These are phyloP conservation scores for Laupala kohalensis DNA, from an alignment of 1,140 invertebrate genomes.

Conservation along the genomic window DNA sequence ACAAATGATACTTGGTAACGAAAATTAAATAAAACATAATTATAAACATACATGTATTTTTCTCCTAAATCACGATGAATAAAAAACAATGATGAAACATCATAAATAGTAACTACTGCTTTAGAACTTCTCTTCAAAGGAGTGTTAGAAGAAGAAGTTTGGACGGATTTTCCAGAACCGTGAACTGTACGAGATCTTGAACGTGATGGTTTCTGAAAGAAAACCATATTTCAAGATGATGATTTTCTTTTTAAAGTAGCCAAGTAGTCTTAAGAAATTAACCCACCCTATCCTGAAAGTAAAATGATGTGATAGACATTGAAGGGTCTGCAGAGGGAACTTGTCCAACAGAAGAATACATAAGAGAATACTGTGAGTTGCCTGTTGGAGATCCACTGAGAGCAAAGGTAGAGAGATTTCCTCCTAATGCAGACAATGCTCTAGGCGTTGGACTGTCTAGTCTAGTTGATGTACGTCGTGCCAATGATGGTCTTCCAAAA, in stretches of 20 bases:
- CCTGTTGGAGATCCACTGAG: slow-evolving; percentile 13
- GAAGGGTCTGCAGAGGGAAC: slow-evolving; percentile 21
- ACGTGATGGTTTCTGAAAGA: neutral
- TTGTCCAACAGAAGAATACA: slow-evolving; percentile 22
- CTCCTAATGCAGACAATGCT: slow-evolving; percentile 61
- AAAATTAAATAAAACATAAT: neutral
- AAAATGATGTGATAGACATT: slow-evolving; percentile 42
- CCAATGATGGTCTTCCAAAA: slow-evolving; percentile 66
- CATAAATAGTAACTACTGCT: slow-evolving; percentile 64
- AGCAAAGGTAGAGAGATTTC: slow-evolving; percentile 18
- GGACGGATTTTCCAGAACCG: neutral
- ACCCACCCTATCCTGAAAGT: slow-evolving; percentile 63
- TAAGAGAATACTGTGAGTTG: slow-evolving; percentile 22
- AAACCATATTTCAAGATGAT: neutral
- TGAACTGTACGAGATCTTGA: slow-evolving; percentile 5
- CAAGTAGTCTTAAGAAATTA: too few relatives aligned
- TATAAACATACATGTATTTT: slow-evolving; percentile 57
- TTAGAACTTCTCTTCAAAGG: slow-evolving; percentile 14
- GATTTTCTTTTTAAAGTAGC: too few relatives aligned
- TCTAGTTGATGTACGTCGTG: slow-evolving; percentile 52
- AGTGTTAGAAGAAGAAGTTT: slow-evolving; percentile 5
- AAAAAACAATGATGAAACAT: slow-evolving; percentile 60
- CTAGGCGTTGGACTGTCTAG: slow-evolving; percentile 58
- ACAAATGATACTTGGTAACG: neutral
- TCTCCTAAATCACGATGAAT: slow-evolving; percentile 66